Base-by-base conservation (phyloP, 1,140 invertebrate species). In the Dinoponera quadriceps region DNA sequence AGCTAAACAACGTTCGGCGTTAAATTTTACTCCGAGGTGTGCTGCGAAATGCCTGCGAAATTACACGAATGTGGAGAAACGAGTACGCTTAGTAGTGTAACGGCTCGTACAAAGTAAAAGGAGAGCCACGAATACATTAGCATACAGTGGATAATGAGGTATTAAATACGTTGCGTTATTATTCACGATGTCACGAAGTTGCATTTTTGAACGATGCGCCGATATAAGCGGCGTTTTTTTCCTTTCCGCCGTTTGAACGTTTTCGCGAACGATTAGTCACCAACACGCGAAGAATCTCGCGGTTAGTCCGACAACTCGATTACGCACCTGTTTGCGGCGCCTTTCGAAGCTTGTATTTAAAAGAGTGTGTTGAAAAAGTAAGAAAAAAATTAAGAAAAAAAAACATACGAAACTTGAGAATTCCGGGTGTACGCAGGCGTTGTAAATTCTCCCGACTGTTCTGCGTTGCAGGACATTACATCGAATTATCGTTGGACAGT, bases 11-110 rank as follows among this genome's bases (percentile, higher is more conserved):
- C 11, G 3, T 7, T 44, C 38, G 11, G 38, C 38, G 7, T n/a
- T n/a, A n/a, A n/a, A 44, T 7, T 44, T 44, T 55, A 83, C 85
- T 89, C 90, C 88, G 87, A 91, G 92, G 90, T 87, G 85, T 72
- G 65, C 86, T 82, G 83, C 85, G 75, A 87, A 92, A 88, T 90
- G 88, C 88, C 86, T 9, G 38, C n/a, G 33, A 20, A 14, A 29
- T 29, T 59, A 20, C 9, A 77, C 33, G 49, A 55, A 18, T 0
- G 20, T n/a, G 62, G 1, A 54, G 4, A 66, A 54, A 55, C 66
- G 65, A 54, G 20, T 29, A 13, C 48, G 33, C 22, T 66, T 77
- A 29, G 0, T 22, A 66, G 74, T 77, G n/a, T 49, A 77, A 66
- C 66, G 62, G 27, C 49, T 48, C 29, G 29, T 54, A 38, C 54